phyloP scores from a whole-genome alignment of 2,113 vertebrate genomes.

The Callospermophilus lateralis region DNA sequence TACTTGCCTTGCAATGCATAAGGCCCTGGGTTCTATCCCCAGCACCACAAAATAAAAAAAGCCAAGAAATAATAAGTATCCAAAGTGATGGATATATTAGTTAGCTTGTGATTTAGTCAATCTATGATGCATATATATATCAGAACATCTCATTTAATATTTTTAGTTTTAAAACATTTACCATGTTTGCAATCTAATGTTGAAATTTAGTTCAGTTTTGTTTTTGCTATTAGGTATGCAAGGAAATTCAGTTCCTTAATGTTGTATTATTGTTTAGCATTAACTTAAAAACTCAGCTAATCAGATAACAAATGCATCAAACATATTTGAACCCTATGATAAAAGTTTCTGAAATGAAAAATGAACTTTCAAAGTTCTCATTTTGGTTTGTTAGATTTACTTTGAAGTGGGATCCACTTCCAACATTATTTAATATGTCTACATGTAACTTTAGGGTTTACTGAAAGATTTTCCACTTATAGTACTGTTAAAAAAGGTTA shows the following conservation, averaged over 20 bases:
- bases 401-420: neutral
- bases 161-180: neutral
- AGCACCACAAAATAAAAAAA: too few relatives aligned
- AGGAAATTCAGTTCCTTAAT: neutral
- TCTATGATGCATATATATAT: too few relatives aligned
- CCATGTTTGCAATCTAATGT: neutral
- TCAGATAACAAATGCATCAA: too few relatives aligned
- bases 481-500: slow-evolving; percentile 5
- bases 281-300: too few relatives aligned
- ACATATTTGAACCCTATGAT: too few relatives aligned
- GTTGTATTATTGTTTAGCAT: slow-evolving; percentile 46
- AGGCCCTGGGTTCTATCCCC: too few relatives aligned
- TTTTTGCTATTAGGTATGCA: slow-evolving; percentile 12
- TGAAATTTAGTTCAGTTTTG: neutral
- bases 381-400: slow-evolving; percentile 53
- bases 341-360: neutral
- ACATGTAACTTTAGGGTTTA: neutral
- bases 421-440: neutral
- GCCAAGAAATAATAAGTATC: neutral
- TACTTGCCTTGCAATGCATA: too few relatives aligned
- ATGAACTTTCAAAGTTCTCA: slow-evolving; percentile 42
- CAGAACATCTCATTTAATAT: neutral
- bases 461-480: slow-evolving; percentile 15
- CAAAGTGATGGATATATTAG: neutral
- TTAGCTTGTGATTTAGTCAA: neutral